Evolutionary conservation across 1,140 invertebrate species (phyloP).

Genomic region (Hyposmocoma kahamanoa): DNA sequence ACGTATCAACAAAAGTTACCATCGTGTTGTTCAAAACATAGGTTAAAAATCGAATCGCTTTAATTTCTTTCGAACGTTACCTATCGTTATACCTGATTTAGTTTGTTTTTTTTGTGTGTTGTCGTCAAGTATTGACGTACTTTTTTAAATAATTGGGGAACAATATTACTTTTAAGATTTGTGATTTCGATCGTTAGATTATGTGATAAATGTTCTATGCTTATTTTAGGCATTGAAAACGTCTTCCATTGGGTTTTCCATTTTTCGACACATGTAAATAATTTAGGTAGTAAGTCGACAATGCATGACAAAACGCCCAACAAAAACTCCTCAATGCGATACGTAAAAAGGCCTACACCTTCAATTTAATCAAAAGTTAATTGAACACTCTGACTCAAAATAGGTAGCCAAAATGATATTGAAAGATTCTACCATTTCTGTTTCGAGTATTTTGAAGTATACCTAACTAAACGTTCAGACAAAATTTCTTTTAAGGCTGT

Average conservation of each 20-base stretch:
- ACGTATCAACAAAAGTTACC: constrained; percentile 57
- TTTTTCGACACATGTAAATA: constrained; percentile 9
- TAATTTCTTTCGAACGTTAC: constrained; percentile 63
- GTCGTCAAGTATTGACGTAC: constrained; percentile 42
- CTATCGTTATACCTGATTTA: constrained; percentile 64
- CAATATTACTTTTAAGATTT: constrained; percentile 63
- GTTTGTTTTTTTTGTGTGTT: constrained; percentile 46
- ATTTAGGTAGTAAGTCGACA: neutral
- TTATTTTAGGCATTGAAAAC: constrained; percentile 48
- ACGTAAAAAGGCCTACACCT: too few species aligned
- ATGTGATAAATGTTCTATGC: constrained; percentile 60
- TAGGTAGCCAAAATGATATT: neutral
- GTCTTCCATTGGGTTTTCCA: constrained; percentile 68
- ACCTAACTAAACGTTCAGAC: too few species aligned
- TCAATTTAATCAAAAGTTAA: too few species aligned
- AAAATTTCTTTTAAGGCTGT: too few species aligned
- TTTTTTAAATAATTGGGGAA: constrained; percentile 60
- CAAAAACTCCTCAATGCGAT: too few species aligned
- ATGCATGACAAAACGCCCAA: neutral
- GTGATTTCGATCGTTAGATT: constrained; percentile 66
- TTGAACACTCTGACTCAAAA: neutral
- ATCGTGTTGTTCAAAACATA: constrained; percentile 63
- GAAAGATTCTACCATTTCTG: too few species aligned
- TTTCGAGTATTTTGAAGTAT: too few species aligned
- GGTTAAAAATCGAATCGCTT: constrained; percentile 52